Base-by-base conservation (phyloP, 1,140 invertebrate species). In the Tetragonula clypearis region DNA sequence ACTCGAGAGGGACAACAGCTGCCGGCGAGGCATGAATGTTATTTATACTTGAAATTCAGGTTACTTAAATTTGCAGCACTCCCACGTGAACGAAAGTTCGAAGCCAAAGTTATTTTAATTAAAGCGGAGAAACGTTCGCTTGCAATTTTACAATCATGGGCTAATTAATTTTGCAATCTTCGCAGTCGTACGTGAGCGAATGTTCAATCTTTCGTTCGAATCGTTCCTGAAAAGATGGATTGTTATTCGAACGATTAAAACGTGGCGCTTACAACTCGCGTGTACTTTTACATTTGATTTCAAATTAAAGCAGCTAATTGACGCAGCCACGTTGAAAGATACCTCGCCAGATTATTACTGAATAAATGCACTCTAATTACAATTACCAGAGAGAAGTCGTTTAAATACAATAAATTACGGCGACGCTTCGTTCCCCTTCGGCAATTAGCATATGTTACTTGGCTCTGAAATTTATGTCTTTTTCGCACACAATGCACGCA, bases 381-480 rank as follows among this genome's bases (percentile, higher is more conserved):
- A 65, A 77, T 77, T 77, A 65, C 58, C 41, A 41, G 1, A 14
- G 1, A 14, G 23, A 5, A 49, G 17, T 60, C 23, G 58, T 53
- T 65, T 65, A 53, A 65, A 65, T 65, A 65, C 35, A 53, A 65
- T 77, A 77, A 77, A 77, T 77, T 49, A 21, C n/a, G 65, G 15
- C 2, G n/a, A n/a, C 60, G 60, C 11, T 26, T 26, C 30, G 35
- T 26, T 26, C 14, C 41, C 21, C 15, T 35, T 35, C 35, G 74
- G 75, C n/a, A 77, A 77, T 77, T 65, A 77, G 75, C 23, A 17
- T 26, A 65, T 21, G 58, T 65, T 77, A 77, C 65, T 77, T 62
- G 19, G 17, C 55, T 60, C 23, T 60, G 74, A 60, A 60, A 76
- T 60, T 60, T 6, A 76, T 76, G 60, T 21, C 60, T 76, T 60